These are phyloP conservation scores for Psittacula cyanocephala DNA, from an alignment of 2,113 vertebrate species.

Conservation along the genomic window DNA sequence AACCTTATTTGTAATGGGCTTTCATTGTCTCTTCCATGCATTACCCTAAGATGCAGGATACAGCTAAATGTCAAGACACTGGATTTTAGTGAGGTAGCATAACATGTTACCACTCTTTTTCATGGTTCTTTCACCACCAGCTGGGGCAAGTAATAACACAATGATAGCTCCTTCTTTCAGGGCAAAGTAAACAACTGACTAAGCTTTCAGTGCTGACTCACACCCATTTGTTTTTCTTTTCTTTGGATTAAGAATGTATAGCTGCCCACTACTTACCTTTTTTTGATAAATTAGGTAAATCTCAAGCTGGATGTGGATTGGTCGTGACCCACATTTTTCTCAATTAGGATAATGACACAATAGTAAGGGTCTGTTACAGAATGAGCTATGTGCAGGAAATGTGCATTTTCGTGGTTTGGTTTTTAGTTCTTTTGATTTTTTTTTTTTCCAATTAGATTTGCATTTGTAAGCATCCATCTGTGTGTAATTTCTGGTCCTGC, in stretches of 20 bases:
- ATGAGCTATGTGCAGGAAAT: neutral
- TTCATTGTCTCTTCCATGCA: neutral
- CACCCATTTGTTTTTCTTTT: neutral
- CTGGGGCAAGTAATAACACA: neutral
- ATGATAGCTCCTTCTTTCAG: neutral
- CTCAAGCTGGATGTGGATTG: neutral
- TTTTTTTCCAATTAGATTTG: neutral
- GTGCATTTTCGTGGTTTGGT: neutral
- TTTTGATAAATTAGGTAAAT: neutral
- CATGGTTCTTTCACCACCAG: neutral
- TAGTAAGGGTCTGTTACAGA: neutral
- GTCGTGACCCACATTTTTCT: rapidly evolving
- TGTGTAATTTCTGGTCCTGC: neutral
- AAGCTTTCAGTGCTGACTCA: neutral
- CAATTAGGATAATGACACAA: neutral
- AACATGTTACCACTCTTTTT: neutral
- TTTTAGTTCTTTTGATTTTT: neutral
- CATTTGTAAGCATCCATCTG: neutral
- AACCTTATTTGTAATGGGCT: neutral
- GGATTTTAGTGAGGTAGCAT: neutral
- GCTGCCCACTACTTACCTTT: neutral
- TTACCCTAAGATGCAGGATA: neutral
- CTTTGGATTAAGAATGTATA: neutral
- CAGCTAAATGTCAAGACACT: neutral
- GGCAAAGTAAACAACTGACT: neutral